Evolutionary conservation across 2,113 vertebrate genomes (phyloP).

Genomic region (Lampris megalopsis): DNA sequence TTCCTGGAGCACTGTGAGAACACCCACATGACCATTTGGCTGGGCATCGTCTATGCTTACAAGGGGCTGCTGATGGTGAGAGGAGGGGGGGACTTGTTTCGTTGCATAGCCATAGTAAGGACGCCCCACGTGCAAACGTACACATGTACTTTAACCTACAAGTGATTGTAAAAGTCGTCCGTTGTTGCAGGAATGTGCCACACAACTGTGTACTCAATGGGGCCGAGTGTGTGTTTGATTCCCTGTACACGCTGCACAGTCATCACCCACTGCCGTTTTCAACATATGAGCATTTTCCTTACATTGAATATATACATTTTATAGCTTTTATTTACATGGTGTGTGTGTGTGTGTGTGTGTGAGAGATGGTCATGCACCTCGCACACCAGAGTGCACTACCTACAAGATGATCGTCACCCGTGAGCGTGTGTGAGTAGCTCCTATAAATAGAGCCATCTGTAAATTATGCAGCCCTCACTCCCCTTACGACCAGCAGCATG

Average conservation of each 20-base stretch:
- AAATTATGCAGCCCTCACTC: conserved; percentile 50
- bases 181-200: no score
- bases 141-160: conserved; percentile 10
- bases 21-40: conserved; percentile 99
- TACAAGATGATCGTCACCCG: background rate
- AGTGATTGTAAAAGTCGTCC: background rate
- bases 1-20: conserved; percentile 99
- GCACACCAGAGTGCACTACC: background rate
- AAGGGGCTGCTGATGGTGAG: conserved; percentile 99
- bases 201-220: no score
- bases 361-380: background rate
- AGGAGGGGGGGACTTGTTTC: conserved; percentile 41
- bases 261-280: no score
- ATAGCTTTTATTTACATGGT: background rate
- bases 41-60: conserved; percentile 98
- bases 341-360: conserved; percentile 6
- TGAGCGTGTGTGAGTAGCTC: conserved; percentile 31
- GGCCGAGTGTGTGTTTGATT: background rate
- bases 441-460: conserved; percentile 16
- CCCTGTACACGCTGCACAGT: no score
- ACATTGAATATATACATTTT: no score
- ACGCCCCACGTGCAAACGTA: background rate
- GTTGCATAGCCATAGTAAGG: conserved; percentile 2
- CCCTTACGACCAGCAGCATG: conserved; percentile 4
- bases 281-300: no score